phyloP scores from a whole-genome alignment of 2,888 invertebrate genomes.

The Acronicta alni region DNA sequence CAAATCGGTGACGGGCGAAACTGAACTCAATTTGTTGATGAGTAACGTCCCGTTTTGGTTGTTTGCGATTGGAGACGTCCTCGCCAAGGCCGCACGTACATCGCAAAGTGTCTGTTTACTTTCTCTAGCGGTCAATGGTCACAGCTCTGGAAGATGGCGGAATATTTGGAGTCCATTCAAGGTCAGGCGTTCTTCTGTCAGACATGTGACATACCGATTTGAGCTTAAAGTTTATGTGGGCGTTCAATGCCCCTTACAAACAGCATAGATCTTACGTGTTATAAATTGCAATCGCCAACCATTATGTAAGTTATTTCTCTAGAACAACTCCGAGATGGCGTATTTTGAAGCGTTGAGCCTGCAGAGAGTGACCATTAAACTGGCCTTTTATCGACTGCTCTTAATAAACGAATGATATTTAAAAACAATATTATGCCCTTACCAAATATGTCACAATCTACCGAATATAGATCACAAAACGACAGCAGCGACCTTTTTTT shows the following conservation, averaged over 20 bases:
- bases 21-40: constrained; percentile 60
- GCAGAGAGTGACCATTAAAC: not conserved
- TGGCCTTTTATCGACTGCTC: too few relatives aligned
- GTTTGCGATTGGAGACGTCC: constrained; percentile 65
- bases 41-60: constrained; percentile 61
- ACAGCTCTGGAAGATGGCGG: constrained; percentile 66
- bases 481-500: constrained; percentile 40
- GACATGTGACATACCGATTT: constrained; percentile 1
- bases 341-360: not conserved
- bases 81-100: constrained; percentile 82
- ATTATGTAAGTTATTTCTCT: constrained; percentile 11
- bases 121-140: constrained; percentile 86
- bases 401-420: constrained; percentile 3
- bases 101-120: constrained; percentile 77
- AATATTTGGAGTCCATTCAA: constrained; percentile 71
- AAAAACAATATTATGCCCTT: constrained; percentile 37
- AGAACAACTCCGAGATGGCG: not conserved
- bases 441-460: constrained; percentile 27
- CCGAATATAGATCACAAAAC: constrained; percentile 35
- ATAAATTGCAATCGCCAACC: not conserved
- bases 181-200: constrained; percentile 62
- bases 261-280: not conserved
- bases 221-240: not conserved
- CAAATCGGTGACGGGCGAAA: constrained; percentile 59
- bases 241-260: not conserved